Base-by-base conservation (phyloP, 2,797 vertebrate genomes). In the Channallabes apus region DNA sequence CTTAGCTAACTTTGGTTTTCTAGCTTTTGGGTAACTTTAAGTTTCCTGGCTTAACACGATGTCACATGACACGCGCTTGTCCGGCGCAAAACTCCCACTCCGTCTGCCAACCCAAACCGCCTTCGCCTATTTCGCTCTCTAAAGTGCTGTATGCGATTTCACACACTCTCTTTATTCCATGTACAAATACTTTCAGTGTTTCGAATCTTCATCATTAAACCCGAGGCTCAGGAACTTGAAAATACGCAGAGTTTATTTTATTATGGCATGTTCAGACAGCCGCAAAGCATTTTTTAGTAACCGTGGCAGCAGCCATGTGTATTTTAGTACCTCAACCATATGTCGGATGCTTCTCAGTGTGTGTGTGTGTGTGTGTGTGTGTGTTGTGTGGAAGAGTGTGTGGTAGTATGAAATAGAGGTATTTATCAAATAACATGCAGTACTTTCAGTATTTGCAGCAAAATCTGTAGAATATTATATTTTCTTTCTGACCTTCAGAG, bases 191-290 rank as follows among this genome's bases (percentile, higher is more conserved):
- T 91, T 94, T 93, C 92, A 82, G 85, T 91, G 89, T 93, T 95
- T 93, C 92, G 95, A 95, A 94, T 91, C 93, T 91, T 94, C 94
- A 92, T 95, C 93, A 93, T 95, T 94, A 94, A 94, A 95, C 92
- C 93, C 93, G 93, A 92, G 91, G 93, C 85, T 32, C 91, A 83
- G 91, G 91, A 93, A 67, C 90, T 91, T 87, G 38, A 92, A 94
- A 95, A 94, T 93, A 93, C 92, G 90, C 89, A 88, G 87, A 94
- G 94, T 95, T 95, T 96, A 95, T 96, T 96, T 95, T 94, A 94
- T 93, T 94, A 92, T 90, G 90, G 92, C 92, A 90, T 92, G 93
- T 94, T 94, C 95, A 95, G 94, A 95, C 95, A 91, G 94, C 94
- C 95, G 87, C 94, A 94, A 88, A 94, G 92, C 93, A 92, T 94